Evolutionary conservation across 2,797 vertebrate species (phyloP), one percentile per base, ranked within the genome.

Genomic region (Neosilurus hyrtlii): DNA sequence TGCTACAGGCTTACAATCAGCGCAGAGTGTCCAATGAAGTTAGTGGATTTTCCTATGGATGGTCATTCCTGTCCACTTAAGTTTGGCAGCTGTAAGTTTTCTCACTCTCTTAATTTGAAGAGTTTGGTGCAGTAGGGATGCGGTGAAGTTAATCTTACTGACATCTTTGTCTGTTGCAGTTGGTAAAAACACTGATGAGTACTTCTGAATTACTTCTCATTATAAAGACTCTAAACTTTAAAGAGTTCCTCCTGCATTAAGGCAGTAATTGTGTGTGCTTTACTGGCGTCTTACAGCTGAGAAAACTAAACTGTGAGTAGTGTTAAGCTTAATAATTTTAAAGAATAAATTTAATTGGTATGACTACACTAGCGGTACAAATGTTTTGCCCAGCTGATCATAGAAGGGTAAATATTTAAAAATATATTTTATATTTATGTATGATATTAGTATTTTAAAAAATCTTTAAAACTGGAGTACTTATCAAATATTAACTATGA

Each of bases 31-130:
- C 98, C 98, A 80, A 99, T 99, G 98, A 97, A 95, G 93, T 92
- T 99, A 65, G 96, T 99, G 93, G 93, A 99, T 94, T 99, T 99
- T 90, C 98, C 98, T 82, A 99, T 99, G 98, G 98, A 99, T 86
- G 97, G 96, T 86, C 98, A 99, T 84, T 96, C 97, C 35, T 99
- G 98, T 84, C 98, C 98, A 80, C 95, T 99, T 87, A 99, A 98
- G 94, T 99, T 99, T 93, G 98, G 98, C 91, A 99, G 98, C 94
- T 99, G 98, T 99, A 95, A 97, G 97, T 98, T 72, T 79, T 57
- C 7, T 56, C 11, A 16, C 20, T 82, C 15, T 56, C 2, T 72
- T 80, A 71, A 30, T 77, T 18, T 37, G 22, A 24, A 14, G 14
- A 9, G 10, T 65, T 80, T 62, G 51, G 16, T 66, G 35, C 61